Evolutionary conservation across 2,797 vertebrate species (phyloP), one percentile per base, ranked within the genome.

Genomic region (Myotis pilosus): DNA sequence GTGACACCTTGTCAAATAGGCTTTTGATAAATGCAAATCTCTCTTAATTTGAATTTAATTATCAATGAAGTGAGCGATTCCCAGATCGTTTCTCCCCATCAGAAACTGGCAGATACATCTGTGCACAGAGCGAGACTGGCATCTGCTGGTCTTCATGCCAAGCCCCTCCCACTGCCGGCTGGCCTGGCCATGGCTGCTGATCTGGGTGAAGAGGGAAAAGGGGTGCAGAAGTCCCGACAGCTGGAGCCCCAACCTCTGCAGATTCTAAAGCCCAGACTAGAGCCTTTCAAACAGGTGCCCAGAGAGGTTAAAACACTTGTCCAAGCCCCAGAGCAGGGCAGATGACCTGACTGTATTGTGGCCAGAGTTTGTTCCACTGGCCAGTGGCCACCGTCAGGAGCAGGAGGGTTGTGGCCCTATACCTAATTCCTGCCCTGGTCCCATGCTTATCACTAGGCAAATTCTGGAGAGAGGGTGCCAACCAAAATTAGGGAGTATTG

Each of bases 21-120:
- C 96, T 96, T 96, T 95, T 97, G 96, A 97, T 97, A 96, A 96
- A 97, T 97, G 97, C 97, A 97, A 97, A 97, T 97, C 95, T 94
- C 95, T 95, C 96, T 97, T 97, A 97, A 97, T 97, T 96, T 96
- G 97, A 97, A 97, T 97, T 97, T 97, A 96, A 97, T 97, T 97
- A 97, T 97, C 97, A 96, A 97, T 96, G 95, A 97, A 96, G 94
- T 96, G 83, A 97, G 96, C 8, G 94, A 87, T 94, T 97, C 96
- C 94, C 97, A 97, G 96, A 93, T 94, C 96, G 5, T 95, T 88
- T 95, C 89, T 96, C 94, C 92, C 96, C 96, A 87, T 96, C 97
- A 95, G 96, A 96, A 97, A 95, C 84, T 95, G 96, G 96, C 96
- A 97, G 97, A 94, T 96, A 97, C 93, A 96, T 96, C 96, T 97